phyloP scores from a whole-genome alignment of 2,888 invertebrate species.

The Machimus rusticus region DNA sequence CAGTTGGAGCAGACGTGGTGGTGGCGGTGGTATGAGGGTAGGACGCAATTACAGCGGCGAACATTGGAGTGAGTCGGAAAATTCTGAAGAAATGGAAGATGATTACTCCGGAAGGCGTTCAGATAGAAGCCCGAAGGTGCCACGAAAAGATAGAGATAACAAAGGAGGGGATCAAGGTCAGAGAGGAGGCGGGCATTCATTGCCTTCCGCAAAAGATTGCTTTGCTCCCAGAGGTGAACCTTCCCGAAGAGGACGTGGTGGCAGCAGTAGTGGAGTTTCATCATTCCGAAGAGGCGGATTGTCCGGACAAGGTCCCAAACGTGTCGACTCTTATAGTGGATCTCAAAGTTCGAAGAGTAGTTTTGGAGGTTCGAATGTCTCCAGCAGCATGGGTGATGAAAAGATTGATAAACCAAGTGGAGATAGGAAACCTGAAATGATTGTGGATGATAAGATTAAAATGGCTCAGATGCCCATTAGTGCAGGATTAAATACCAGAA shows the following conservation, averaged over 20 bases:
- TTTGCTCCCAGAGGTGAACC: conserved; percentile 90
- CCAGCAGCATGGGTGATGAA: conserved; percentile 53
- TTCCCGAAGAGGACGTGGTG: conserved; percentile 83
- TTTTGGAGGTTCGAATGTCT: conserved; percentile 64
- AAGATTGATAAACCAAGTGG: conserved; percentile 64
- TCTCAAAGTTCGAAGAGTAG: conserved; percentile 71
- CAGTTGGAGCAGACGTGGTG: conserved; percentile 56
- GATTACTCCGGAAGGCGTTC: conserved; percentile 69
- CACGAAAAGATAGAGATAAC: conserved; percentile 57
- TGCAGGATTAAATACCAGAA: conserved; percentile 67
- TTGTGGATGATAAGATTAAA: conserved; percentile 72
- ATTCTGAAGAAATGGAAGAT: conserved; percentile 77
- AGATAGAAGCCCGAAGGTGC: conserved; percentile 65
- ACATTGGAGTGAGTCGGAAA: conserved; percentile 70
- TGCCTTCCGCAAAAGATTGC: conserved; percentile 66
- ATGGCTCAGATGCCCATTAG: conserved; percentile 72
- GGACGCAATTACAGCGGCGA: conserved; percentile 59
- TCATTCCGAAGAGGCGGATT: conserved; percentile 58
- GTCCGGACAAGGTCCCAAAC: conserved; percentile 66
- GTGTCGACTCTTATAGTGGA: conserved; percentile 76
- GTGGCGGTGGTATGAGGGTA: conserved; percentile 60
- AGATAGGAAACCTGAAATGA: conserved; percentile 44
- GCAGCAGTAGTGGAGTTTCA: conserved; percentile 64
- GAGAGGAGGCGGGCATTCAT: conserved; percentile 59
- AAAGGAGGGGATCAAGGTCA: conserved; percentile 62